Evolutionary conservation across 2,797 vertebrate genomes (phyloP).

Genomic region (Bufotes viridis): DNA sequence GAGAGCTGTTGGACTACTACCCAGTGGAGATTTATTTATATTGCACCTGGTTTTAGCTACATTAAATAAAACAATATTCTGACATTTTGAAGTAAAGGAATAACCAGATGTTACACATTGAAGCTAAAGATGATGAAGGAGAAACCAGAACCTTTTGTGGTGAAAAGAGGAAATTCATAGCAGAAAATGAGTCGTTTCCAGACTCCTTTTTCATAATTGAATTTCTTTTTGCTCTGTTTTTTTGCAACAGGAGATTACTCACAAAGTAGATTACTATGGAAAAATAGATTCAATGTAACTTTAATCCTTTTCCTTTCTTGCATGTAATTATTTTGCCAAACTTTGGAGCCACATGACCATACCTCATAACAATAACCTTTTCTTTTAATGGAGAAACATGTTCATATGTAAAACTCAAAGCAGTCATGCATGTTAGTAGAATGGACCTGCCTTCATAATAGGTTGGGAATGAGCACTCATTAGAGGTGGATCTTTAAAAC

Average conservation of each 20-base stretch:
- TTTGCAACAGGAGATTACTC: constrained; percentile 39
- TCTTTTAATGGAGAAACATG: not conserved
- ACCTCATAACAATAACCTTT: not conserved
- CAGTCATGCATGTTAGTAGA: no score
- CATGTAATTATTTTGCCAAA: constrained; percentile 17
- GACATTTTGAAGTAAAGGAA: constrained; percentile 59
- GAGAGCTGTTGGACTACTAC: constrained; percentile 59
- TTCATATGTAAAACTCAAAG: not conserved
- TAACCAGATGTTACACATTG: constrained; percentile 61
- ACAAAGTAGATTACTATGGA: constrained; percentile 41
- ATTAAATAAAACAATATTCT: constrained; percentile 63
- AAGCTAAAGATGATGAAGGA: constrained; percentile 58
- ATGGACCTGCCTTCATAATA: no score
- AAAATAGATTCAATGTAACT: constrained; percentile 10
- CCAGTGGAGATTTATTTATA: constrained; percentile 59
- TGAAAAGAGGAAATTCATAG: constrained; percentile 60
- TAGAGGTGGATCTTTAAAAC: no score
- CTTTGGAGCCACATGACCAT: not conserved
- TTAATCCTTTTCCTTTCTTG: constrained; percentile 12
- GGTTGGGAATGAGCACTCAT: no score
- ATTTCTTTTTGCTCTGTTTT: constrained; percentile 38
- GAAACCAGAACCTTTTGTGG: constrained; percentile 61
- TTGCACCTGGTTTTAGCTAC: constrained; percentile 63
- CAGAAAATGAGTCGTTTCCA: constrained; percentile 56
- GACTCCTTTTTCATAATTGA: constrained; percentile 51